These are phyloP conservation scores for Drosophila gaucha DNA, from an alignment of 2,888 invertebrate species.

Conservation along the genomic window DNA sequence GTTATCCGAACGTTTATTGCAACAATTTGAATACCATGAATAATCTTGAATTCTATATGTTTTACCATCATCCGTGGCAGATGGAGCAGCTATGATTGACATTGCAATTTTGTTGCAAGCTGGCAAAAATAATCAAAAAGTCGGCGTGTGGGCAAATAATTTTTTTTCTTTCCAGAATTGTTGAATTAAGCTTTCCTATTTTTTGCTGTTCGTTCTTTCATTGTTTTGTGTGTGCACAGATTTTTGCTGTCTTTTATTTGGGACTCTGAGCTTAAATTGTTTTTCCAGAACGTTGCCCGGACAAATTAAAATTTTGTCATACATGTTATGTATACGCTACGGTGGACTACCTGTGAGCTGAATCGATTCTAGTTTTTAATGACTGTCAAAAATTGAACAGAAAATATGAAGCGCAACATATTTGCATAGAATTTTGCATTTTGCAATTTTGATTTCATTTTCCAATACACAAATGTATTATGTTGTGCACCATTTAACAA, in stretches of 20 bases:
- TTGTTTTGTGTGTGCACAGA: slow-evolving; percentile 23
- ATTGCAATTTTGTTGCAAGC: slow-evolving; percentile 49
- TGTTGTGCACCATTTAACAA: neutral
- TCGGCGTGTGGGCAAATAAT: slow-evolving; percentile 14
- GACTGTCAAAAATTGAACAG: neutral
- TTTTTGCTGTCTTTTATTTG: slow-evolving; percentile 14
- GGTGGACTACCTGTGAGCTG: neutral
- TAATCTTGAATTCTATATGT: neutral
- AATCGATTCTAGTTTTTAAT: slow-evolving; percentile 19
- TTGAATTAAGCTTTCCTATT: slow-evolving; percentile 19
- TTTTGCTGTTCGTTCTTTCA: slow-evolving; percentile 13
- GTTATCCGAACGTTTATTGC: slow-evolving; percentile 23
- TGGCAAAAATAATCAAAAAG: too few species aligned
- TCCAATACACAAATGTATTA: neutral
- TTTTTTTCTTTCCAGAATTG: slow-evolving; percentile 38
- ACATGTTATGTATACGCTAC: slow-evolving; percentile 35
- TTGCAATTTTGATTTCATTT: slow-evolving; percentile 15
- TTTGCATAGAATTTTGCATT: slow-evolving; percentile 41
- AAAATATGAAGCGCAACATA: neutral
- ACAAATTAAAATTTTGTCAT: slow-evolving; percentile 51
- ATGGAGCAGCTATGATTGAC: slow-evolving; percentile 33
- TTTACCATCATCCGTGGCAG: slow-evolving; percentile 1
- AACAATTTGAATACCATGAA: slow-evolving; percentile 47
- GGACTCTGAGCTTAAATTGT: slow-evolving; percentile 36
- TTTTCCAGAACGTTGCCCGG: slow-evolving; percentile 27